Evolutionary conservation across 35 echinoderm and acorn worm species (phyloP), one percentile per base, ranked within the genome.

Genomic region (Lytechinus pictus): DNA sequence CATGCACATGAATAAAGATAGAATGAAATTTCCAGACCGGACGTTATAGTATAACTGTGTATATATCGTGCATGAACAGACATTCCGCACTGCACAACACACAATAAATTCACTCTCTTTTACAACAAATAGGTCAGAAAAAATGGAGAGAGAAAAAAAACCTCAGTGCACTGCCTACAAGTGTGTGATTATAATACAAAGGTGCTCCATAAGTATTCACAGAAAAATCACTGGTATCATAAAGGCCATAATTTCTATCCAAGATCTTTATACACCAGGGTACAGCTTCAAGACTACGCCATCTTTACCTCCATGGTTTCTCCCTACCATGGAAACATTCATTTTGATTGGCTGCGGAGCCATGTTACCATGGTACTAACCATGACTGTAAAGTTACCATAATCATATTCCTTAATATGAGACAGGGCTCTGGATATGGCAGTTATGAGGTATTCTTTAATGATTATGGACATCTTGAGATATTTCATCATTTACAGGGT

Each of bases 1-100:
- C 66, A 79, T 79, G 66, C 66, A 79, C 66, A 79, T 19, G 66
- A 24, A 79, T 79, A 79, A 24, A 44, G 19, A 79, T 79, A 79
- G 4, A 79, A 79, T 79, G n/a, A 7, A 79, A 79, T 79, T 24
- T 79, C 66, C 66, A 27, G 66, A 79, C 19, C 13, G 9, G 13
- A 19, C n/a, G 4, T 79, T 24, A 1, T 24, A 79, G 19, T 16
- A 7, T 16, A 7, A 24, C 66, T 24, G 66, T 79, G n/a, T 79
- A 71, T 16, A 12, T 66, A 24, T 21, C 16, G 66, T 79, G 66
- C 66, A 79, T 79, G 5, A 79, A 79, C 14, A 0, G 66, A 5
- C 66, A 79, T 79, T 79, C 66, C n/a, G 66, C 66, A 79, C 66
- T 14, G 66, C 66, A 79, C 66, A 79, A 79, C 66, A 79, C 66